These are phyloP conservation scores for Mesorhabditis belari DNA, from an alignment of 2,888 invertebrate species.

Conservation along the genomic window DNA sequence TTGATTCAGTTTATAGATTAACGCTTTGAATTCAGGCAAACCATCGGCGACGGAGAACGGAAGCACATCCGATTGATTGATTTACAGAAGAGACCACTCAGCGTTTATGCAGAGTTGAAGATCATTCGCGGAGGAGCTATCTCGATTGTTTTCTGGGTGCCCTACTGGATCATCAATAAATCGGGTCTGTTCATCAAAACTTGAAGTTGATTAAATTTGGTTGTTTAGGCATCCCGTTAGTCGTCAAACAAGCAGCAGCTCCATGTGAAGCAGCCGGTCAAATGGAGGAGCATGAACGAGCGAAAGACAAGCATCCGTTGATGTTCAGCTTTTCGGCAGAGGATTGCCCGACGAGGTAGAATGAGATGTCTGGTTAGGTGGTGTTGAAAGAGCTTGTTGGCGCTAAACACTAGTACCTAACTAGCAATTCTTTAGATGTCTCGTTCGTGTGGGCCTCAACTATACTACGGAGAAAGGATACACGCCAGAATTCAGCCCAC, in stretches of 20 bases:
- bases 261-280: slow-evolving; percentile 57
- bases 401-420: not conserved
- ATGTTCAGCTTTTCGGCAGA: slow-evolving; percentile 87
- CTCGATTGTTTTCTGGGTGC: slow-evolving; percentile 71
- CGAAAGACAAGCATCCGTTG: slow-evolving; percentile 81
- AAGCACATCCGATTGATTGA: slow-evolving; percentile 26
- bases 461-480: slow-evolving; percentile 30
- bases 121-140: slow-evolving; percentile 51
- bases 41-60: slow-evolving; percentile 14
- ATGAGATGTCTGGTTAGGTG: not conserved
- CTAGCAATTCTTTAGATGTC: slow-evolving; percentile 14
- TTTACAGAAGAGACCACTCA: slow-evolving; percentile 19
- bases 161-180: slow-evolving; percentile 91
- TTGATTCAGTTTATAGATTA: not conserved
- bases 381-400: not conserved
- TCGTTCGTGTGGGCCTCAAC: slow-evolving; percentile 25
- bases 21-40: not conserved
- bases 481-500: slow-evolving; percentile 24
- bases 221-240: slow-evolving; percentile 67
- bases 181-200: slow-evolving; percentile 64
- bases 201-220: not conserved
- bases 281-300: slow-evolving; percentile 80
- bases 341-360: slow-evolving; percentile 63
- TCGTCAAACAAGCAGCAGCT: slow-evolving; percentile 80
- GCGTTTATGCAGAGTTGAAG: slow-evolving; percentile 34